phyloP scores from a whole-genome alignment of 2,113 vertebrate genomes.

The Dermatemys mawii region DNA sequence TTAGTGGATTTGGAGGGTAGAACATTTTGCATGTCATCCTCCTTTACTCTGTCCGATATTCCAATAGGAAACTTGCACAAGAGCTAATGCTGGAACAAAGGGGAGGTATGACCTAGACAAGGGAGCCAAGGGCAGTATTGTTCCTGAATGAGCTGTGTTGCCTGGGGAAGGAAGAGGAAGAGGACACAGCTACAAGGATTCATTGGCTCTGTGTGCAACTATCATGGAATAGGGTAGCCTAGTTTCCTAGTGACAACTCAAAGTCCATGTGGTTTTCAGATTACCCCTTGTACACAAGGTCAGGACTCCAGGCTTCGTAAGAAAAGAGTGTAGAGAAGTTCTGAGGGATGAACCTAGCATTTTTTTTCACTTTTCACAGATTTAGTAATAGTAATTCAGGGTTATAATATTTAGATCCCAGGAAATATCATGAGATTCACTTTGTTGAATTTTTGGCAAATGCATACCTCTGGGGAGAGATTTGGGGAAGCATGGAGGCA shows the following conservation, averaged over 20 bases:
- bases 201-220: not conserved
- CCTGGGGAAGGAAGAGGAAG: not conserved
- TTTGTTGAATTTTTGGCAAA: not conserved
- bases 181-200: rapidly evolving
- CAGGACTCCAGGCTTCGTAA: not conserved
- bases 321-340: too few species aligned
- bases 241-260: not conserved
- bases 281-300: rapidly evolving
- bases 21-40: not conserved
- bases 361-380: not conserved
- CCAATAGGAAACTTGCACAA: not conserved
- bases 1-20: not conserved
- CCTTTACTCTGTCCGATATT: not conserved
- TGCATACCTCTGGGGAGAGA: not conserved
- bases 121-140: not conserved
- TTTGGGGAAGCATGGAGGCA: not conserved
- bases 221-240: not conserved
- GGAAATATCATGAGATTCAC: not conserved
- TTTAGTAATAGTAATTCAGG: not conserved
- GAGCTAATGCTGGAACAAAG: not conserved
- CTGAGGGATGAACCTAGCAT: rapidly evolving
- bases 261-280: rapidly evolving
- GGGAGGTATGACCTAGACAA: not conserved
- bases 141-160: not conserved
- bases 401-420: rapidly evolving